Evolutionary conservation across 2,888 invertebrate species (phyloP).

Genomic region (Cybosia mesomella): DNA sequence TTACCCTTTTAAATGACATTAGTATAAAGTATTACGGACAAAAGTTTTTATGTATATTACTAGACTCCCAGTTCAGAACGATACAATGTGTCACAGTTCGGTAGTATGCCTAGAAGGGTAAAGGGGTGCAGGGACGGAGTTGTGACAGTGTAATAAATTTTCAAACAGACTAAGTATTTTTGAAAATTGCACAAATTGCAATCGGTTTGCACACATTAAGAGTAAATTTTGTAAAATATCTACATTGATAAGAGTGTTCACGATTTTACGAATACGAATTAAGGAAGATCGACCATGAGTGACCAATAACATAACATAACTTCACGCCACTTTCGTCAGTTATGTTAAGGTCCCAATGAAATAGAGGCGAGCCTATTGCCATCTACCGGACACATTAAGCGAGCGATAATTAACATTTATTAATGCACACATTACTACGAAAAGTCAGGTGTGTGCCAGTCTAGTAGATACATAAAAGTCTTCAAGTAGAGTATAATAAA

Average conservation of each 20-base stretch:
- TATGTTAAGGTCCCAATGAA: no score
- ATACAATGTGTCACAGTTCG: not conserved
- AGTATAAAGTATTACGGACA: not conserved
- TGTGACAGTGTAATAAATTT: not conserved
- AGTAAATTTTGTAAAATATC: not conserved
- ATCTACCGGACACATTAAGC: no score
- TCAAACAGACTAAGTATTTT: not conserved
- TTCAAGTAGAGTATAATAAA: not conserved
- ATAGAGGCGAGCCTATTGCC: no score
- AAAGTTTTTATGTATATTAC: not conserved
- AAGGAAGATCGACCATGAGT: not conserved
- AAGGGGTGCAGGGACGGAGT: no score
- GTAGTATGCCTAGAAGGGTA: no score
- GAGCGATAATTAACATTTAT: no score
- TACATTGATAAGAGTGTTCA: not conserved
- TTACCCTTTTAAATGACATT: not conserved
- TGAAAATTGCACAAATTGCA: slow-evolving; percentile 4
- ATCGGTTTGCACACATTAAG: not conserved
- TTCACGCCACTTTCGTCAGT: no score
- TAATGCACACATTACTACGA: no score
- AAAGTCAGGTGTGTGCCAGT: no score
- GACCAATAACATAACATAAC: no score
- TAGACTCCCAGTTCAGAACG: not conserved
- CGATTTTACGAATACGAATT: not conserved
- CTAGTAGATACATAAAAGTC: not conserved